Conservation (phyloP, 2,888 invertebrate genomes). For the Cataglyphis cursor region DNA sequence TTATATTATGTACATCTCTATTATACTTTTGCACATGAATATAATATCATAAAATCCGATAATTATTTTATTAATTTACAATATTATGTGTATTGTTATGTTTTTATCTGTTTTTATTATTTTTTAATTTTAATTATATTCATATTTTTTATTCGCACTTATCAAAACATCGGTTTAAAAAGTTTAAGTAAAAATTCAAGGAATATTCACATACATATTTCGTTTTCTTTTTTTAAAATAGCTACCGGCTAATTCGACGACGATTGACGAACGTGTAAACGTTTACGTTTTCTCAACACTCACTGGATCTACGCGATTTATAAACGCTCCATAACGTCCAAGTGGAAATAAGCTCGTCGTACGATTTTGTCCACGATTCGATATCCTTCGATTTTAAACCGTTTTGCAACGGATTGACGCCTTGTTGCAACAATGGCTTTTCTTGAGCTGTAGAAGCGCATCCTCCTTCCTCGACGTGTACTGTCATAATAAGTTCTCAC, state of each 20-base stretch:
- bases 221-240: not conserved
- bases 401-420: not conserved
- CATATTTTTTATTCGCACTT: not conserved
- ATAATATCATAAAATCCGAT: not conserved
- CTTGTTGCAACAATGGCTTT: conserved; percentile 57
- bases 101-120: not conserved
- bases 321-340: conserved; percentile 51
- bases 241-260: not conserved
- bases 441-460: conserved; percentile 41
- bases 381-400: conserved; percentile 4
- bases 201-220: not conserved
- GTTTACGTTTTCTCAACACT: conserved; percentile 49
- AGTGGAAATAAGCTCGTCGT: conserved; percentile 47
- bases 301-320: conserved; percentile 51
- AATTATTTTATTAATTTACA: not conserved
- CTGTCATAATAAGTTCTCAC: conserved; percentile 21
- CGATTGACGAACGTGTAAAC: not conserved
- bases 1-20: conserved; percentile 7
- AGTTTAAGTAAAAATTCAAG: not conserved
- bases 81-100: not conserved
- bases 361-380: conserved; percentile 19
- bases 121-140: not conserved
- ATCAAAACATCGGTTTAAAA: not conserved
- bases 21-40: not conserved
- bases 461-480: conserved; percentile 34